Percentiles rank a stretch among this genome's conserved stretches.
Conservation (phyloP, 2,113 vertebrate genomes). For the Notiomystis cincta region DNA sequence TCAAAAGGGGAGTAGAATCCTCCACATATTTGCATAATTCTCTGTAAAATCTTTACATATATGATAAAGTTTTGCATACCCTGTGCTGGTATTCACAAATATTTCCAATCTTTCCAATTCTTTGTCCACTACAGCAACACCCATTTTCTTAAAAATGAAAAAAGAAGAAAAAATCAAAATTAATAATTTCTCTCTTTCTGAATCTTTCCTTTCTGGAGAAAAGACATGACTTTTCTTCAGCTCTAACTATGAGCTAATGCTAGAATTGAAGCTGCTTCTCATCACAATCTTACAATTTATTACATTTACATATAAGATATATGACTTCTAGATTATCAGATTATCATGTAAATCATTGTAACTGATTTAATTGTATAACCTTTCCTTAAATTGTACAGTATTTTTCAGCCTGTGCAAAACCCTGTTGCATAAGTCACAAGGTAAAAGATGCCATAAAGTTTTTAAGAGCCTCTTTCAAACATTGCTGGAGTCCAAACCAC, state of each 20-base stretch:
- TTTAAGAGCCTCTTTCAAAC: neutral
- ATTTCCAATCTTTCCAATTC: neutral
- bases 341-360: neutral
- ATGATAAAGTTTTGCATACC: neutral
- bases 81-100: neutral
- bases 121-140: neutral
- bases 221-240: neutral
- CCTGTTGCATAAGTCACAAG: neutral
- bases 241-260: neutral
- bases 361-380: neutral
- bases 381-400: neutral
- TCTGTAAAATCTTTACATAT: neutral
- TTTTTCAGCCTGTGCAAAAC: neutral
- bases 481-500: neutral
- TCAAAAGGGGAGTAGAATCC: neutral
- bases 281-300: neutral
- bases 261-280: neutral
- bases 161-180: neutral
- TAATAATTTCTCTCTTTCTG: neutral
- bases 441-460: neutral
- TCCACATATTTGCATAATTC: neutral
- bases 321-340: neutral
- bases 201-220: neutral
- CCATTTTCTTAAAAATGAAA: neutral
- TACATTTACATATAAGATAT: neutral